phyloP scores from a whole-genome alignment of 2,888 invertebrate species.

The Nemurella pictetii region DNA sequence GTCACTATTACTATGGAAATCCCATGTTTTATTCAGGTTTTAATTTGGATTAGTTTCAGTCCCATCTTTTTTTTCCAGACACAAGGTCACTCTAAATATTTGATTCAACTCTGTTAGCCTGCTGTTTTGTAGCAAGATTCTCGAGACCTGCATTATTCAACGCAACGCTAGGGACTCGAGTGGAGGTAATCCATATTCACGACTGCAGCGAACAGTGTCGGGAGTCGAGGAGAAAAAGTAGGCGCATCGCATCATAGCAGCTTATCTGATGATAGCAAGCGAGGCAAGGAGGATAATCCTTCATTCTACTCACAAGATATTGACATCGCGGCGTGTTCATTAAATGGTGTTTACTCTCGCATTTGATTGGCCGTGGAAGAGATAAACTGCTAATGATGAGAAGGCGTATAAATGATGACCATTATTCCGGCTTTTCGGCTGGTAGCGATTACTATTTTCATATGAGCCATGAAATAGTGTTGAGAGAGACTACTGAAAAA shows the following conservation, averaged over 20 bases:
- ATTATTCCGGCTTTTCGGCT: neutral
- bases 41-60: neutral
- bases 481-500: too few relatives aligned
- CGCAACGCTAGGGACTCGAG: neutral
- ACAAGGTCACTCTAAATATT: neutral
- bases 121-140: neutral
- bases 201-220: neutral
- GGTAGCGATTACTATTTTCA: neutral
- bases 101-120: neutral
- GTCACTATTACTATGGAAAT: too few relatives aligned
- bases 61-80: neutral
- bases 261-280: neutral
- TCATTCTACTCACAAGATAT: neutral
- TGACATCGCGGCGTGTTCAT: neutral
- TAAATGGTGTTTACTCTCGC: constrained; percentile 2
- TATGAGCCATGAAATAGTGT: too few relatives aligned
- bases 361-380: neutral
- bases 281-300: neutral
- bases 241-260: neutral
- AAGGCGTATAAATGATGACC: neutral
- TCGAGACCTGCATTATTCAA: neutral
- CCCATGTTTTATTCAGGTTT: neutral
- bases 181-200: neutral
- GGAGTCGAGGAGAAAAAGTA: neutral
- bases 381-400: constrained; percentile 7